These are phyloP conservation scores for Metellina segmentata DNA, from an alignment of 2,888 invertebrate species.

Conservation along the genomic window DNA sequence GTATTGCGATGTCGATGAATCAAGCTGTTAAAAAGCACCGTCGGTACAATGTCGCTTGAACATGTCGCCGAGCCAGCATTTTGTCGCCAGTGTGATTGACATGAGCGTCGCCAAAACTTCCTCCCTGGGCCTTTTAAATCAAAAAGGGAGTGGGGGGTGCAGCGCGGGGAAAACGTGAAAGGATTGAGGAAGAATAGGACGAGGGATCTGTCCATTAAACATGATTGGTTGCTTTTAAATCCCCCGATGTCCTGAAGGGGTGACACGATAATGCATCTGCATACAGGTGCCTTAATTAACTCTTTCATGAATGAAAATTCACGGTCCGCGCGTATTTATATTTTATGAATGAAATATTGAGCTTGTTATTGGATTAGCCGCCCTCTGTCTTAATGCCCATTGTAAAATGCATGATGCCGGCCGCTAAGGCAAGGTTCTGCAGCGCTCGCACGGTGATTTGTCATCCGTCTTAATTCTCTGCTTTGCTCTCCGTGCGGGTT, in stretches of 20 bases:
- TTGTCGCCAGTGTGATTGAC: constrained; percentile 66
- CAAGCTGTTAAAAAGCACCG: too few relatives aligned
- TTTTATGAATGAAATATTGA: constrained; percentile 76
- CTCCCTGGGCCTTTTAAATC: constrained; percentile 72
- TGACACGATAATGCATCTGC: constrained; percentile 74
- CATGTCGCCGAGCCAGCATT: neutral
- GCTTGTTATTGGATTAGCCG: constrained; percentile 68
- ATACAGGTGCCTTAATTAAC: constrained; percentile 76
- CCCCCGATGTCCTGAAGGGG: constrained; percentile 69
- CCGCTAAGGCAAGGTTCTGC: neutral
- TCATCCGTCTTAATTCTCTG: constrained; percentile 8
- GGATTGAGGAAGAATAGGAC: constrained; percentile 23
- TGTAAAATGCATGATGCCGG: constrained; percentile 28
- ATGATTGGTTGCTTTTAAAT: constrained; percentile 77
- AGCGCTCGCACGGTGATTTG: neutral
- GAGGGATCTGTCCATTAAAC: constrained; percentile 70
- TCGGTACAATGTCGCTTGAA: too few relatives aligned
- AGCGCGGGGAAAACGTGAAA: constrained; percentile 50
- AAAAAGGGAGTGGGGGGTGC: constrained; percentile 54
- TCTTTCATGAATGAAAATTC: constrained; percentile 76
- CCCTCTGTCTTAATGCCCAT: constrained; percentile 29
- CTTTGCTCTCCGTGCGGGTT: neutral
- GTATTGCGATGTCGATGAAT: too few relatives aligned
- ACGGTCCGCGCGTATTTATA: constrained; percentile 68
- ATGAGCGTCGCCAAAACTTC: constrained; percentile 60